A percentile compares a stretch with the other conserved stretches of the same genome.
phyloP scores from a whole-genome alignment of 92 coral and sea anemone genomes.

The Hydrozoanthus gracilis region DNA sequence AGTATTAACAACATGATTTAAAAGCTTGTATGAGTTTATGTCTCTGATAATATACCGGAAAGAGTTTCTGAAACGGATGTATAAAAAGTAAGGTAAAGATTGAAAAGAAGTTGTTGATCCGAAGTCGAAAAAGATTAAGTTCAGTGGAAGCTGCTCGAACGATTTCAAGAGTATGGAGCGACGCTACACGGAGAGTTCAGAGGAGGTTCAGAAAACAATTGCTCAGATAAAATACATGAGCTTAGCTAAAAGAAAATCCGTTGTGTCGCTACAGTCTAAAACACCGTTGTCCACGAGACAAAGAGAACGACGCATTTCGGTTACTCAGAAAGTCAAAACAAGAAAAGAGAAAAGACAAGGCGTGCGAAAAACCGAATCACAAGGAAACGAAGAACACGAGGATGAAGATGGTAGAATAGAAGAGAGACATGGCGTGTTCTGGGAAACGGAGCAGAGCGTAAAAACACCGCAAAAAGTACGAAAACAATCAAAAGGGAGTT shows the following conservation, averaged over 20 bases:
- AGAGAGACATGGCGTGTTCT: background rate
- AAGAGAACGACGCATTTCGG: background rate
- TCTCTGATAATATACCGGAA: no score
- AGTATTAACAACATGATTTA: no score
- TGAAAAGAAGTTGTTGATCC: no score
- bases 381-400: background rate
- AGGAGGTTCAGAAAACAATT: constrained; percentile 28
- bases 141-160: background rate
- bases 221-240: constrained; percentile 43
- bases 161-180: background rate
- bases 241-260: background rate
- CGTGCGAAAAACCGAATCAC: background rate
- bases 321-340: background rate
- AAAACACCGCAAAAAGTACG: no score
- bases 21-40: no score
- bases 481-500: no score
- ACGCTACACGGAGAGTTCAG: constrained; percentile 6
- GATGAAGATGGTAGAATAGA: background rate
- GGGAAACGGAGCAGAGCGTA: background rate
- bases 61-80: no score
- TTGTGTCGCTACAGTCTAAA: background rate
- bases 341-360: background rate
- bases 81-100: no score
- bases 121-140: no score
- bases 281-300: background rate